phyloP scores from a whole-genome alignment of 64 coral and sea anemone species.

The Pocillopora verrucosa region DNA sequence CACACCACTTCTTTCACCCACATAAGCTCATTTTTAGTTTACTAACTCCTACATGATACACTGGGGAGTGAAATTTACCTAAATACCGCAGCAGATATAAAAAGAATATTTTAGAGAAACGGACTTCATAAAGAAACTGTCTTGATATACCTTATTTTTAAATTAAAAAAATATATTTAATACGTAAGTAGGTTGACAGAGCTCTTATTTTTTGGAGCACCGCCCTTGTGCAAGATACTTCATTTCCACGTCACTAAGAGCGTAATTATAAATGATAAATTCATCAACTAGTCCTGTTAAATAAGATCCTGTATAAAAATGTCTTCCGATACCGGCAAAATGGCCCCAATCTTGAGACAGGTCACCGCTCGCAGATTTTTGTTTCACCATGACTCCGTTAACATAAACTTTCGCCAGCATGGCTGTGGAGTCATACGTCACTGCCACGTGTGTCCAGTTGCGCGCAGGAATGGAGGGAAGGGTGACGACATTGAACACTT shows the following conservation, averaged over 20 bases:
- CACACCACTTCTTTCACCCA: too few species aligned
- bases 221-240: constrained; percentile 70
- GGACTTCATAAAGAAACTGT: neutral
- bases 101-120: neutral
- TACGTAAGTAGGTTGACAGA: neutral
- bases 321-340: constrained; percentile 95
- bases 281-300: constrained; percentile 88
- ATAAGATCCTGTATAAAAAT: constrained; percentile 83
- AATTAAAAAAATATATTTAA: neutral
- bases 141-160: neutral
- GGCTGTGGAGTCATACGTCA: constrained; percentile 67
- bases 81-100: neutral
- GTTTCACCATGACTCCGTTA: constrained; percentile 71
- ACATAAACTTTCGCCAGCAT: constrained; percentile 92
- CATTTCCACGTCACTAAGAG: constrained; percentile 72
- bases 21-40: too few species aligned
- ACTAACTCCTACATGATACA: too few species aligned
- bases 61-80: too few species aligned
- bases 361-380: constrained; percentile 82
- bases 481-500: constrained; percentile 84
- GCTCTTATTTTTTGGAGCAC: constrained; percentile 30
- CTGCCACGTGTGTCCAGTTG: constrained; percentile 83
- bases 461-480: constrained; percentile 90
- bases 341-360: constrained; percentile 99
- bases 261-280: constrained; percentile 99